Evolutionary conservation across 2,113 vertebrate genomes (phyloP).

Genomic region (Apteryx owenii): DNA sequence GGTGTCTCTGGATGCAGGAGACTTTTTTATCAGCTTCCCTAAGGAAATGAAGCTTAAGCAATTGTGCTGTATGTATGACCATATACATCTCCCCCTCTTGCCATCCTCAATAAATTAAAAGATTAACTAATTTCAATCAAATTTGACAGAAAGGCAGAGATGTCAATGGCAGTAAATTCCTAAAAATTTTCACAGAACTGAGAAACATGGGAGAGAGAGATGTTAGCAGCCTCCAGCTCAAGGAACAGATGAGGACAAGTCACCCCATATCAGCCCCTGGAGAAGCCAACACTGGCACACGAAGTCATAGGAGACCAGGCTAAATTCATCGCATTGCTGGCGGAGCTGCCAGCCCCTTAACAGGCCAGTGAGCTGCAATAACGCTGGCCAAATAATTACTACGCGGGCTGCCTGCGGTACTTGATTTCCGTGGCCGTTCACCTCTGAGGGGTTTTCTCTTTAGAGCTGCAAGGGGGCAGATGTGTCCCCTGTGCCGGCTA

Average conservation of each 20-base stretch:
- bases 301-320: not conserved
- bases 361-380: not conserved
- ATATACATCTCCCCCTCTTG: rapidly evolving
- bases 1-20: not conserved
- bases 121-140: not conserved
- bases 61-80: rapidly evolving
- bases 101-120: not conserved
- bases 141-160: not conserved
- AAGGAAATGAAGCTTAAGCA: not conserved
- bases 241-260: not conserved
- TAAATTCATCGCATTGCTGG: not conserved
- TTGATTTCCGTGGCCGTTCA: not conserved
- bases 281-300: not conserved
- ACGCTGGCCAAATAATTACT: not conserved
- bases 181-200: not conserved
- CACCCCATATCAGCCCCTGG: not conserved
- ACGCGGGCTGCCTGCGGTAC: not conserved
- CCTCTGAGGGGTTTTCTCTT: not conserved
- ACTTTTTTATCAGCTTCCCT: not conserved
- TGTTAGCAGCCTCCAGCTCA: not conserved
- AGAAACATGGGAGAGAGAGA: not conserved
- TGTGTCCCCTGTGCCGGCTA: rapidly evolving
- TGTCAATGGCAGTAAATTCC: not conserved
- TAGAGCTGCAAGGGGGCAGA: not conserved
- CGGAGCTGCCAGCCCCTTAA: not conserved